Percentiles rank a stretch among this genome's conserved stretches.
Evolutionary conservation across 2,797 vertebrate species (phyloP).

Genomic region (Novumbra hubbsi): DNA sequence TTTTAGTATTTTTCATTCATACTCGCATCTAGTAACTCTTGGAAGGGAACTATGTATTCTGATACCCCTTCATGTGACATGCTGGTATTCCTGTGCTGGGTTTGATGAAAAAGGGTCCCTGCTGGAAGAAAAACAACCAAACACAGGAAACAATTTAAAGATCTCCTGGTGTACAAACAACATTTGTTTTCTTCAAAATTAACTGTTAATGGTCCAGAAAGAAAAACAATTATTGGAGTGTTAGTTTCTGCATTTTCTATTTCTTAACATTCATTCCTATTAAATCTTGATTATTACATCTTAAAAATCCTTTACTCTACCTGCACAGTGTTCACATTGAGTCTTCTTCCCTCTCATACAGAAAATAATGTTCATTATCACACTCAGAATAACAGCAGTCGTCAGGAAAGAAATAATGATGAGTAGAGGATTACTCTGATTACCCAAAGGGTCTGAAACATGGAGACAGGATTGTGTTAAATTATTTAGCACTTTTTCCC

Average conservation of each 20-base stretch:
- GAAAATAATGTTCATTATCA: constrained; percentile 12
- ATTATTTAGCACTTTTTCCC: neutral
- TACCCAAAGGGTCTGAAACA: neutral
- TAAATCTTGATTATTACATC: no score
- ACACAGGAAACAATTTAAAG: neutral
- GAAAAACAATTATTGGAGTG: neutral
- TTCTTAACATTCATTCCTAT: neutral
- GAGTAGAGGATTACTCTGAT: neutral
- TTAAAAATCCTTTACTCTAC: neutral
- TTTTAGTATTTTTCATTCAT: no score
- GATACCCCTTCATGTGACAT: neutral
- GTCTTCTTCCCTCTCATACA: neutral
- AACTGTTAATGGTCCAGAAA: neutral
- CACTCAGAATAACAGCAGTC: constrained; percentile 9
- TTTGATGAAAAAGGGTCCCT: neutral
- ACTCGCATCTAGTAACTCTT: neutral
- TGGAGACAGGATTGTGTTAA: neutral
- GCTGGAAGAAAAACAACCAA: neutral
- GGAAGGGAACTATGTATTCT: neutral
- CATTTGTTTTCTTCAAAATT: neutral
- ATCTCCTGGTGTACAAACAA: neutral
- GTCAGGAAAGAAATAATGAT: neutral
- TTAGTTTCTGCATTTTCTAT: neutral
- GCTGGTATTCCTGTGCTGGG: neutral
- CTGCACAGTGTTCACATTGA: neutral